phyloP scores from a whole-genome alignment of 2,113 vertebrate species.

The Microcebus lehilahytsara region DNA sequence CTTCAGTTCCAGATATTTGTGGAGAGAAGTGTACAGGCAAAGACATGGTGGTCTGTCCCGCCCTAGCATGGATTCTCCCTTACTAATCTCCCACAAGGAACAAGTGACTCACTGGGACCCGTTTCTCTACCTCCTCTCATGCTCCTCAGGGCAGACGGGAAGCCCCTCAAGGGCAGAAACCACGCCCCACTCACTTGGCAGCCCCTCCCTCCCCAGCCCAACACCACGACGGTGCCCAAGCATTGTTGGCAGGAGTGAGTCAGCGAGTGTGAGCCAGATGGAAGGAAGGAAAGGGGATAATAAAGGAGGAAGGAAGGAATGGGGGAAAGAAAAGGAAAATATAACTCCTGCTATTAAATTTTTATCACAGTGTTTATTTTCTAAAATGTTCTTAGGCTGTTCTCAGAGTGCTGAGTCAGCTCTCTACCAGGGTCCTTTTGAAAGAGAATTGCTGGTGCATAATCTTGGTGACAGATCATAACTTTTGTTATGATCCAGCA shows the following conservation, averaged over 20 bases:
- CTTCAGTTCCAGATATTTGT: background rate
- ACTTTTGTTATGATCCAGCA: background rate
- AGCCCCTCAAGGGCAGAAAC: background rate
- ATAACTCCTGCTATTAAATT: background rate
- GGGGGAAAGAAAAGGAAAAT: background rate
- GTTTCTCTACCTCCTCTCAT: background rate
- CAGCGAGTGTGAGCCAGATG: background rate
- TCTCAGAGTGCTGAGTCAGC: background rate
- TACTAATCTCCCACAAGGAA: background rate
- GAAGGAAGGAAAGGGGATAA: background rate
- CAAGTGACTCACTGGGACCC: background rate
- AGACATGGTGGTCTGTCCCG: background rate
- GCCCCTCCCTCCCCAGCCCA: no score
- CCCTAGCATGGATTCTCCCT: background rate
- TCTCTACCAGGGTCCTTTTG: background rate
- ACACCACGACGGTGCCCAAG: background rate
- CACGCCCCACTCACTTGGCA: no score
- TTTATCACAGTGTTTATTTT: background rate
- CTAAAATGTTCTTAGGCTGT: background rate
- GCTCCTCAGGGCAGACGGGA: background rate
- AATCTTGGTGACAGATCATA: background rate
- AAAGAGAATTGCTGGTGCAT: background rate
- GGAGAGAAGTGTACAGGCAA: background rate
- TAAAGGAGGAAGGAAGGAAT: accelerated
- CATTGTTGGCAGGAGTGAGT: background rate